A percentile compares a stretch with the other conserved stretches of the same genome.
These are phyloP conservation scores for Rhynchopsitta pachyrhyncha DNA, from an alignment of 2,113 vertebrate species.

Conservation along the genomic window DNA sequence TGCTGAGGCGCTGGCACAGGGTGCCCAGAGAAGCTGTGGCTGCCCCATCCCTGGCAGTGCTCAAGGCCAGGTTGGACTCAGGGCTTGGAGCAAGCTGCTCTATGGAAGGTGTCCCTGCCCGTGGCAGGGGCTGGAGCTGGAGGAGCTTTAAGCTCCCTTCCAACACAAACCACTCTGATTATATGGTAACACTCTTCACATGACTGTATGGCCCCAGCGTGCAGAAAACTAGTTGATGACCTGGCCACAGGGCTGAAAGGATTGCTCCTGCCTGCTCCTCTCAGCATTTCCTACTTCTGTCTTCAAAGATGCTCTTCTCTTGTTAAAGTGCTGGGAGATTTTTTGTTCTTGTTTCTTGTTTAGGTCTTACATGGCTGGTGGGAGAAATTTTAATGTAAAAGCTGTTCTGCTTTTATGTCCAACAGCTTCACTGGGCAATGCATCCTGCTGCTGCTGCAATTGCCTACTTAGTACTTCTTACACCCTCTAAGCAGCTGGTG, in stretches of 20 bases:
- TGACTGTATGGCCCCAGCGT: neutral
- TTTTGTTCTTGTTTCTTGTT: neutral
- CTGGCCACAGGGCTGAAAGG: neutral
- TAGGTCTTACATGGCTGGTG: neutral
- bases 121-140: neutral
- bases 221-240: neutral
- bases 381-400: slow-evolving; percentile 37
- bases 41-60: too few species aligned
- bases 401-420: slow-evolving; percentile 37
- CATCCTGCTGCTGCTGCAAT: neutral
- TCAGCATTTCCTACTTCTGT: neutral
- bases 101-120: neutral
- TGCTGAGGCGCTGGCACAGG: too few species aligned
- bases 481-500: neutral
- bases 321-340: neutral
- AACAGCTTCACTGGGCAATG: neutral
- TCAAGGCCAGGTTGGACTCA: too few species aligned
- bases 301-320: neutral
- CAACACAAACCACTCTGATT: neutral
- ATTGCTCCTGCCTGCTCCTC: neutral
- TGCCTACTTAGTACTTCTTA: slow-evolving; percentile 5
- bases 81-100: neutral
- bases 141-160: accelerated
- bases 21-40: too few species aligned
- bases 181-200: neutral